These are phyloP conservation scores for Notiomystis cincta DNA, from an alignment of 2,113 vertebrate species.

Conservation along the genomic window DNA sequence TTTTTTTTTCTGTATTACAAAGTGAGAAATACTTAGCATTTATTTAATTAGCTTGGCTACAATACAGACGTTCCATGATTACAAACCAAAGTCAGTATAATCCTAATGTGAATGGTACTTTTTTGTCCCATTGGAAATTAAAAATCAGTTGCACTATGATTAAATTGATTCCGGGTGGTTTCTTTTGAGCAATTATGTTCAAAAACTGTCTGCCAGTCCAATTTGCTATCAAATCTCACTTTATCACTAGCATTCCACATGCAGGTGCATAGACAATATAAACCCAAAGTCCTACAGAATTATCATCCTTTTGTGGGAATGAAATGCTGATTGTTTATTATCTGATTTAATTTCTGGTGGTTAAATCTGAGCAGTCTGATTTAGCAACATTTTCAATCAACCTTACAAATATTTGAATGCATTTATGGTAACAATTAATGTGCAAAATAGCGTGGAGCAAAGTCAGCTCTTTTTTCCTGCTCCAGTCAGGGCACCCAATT, in stretches of 20 bases:
- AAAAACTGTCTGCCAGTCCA: constrained; percentile 72
- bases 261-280: constrained; percentile 44
- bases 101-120: constrained; percentile 28
- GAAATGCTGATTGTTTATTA: constrained; percentile 58
- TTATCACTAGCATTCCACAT: not conserved
- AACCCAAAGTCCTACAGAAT: constrained; percentile 25
- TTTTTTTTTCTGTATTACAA: not conserved
- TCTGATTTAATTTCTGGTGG: constrained; percentile 58
- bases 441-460: not conserved
- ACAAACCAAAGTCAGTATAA: constrained; percentile 42
- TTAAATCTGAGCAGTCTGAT: constrained; percentile 32
- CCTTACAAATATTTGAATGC: constrained; percentile 40
- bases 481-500: fast-evolving
- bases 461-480: not conserved
- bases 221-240: constrained; percentile 72
- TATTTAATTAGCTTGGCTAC: constrained; percentile 54
- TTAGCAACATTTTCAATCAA: constrained; percentile 40
- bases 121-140: constrained; percentile 52
- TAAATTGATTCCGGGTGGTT: constrained; percentile 70
- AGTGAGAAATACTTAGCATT: constrained; percentile 44
- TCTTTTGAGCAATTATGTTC: constrained; percentile 71
- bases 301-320: constrained; percentile 21
- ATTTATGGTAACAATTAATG: not conserved
- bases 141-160: constrained; percentile 67
- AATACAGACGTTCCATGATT: constrained; percentile 32